Conservation (phyloP, 2,888 invertebrate genomes). For the Eulithis testata region DNA sequence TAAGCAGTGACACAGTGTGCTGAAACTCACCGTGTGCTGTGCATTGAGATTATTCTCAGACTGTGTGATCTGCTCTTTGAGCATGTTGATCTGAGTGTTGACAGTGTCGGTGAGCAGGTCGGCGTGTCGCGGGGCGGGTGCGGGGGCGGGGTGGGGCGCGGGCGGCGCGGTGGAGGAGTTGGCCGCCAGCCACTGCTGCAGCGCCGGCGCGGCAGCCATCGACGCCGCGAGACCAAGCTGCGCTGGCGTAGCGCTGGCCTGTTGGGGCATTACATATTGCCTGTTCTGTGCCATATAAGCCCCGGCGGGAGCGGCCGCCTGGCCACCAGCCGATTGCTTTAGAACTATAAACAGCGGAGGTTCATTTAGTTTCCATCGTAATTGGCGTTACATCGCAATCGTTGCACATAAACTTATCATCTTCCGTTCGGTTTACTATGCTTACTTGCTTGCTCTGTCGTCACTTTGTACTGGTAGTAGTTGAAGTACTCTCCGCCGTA, state of each 20-base stretch:
- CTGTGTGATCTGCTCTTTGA: slow-evolving; percentile 96
- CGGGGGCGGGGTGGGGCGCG: slow-evolving; percentile 40
- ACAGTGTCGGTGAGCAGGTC: slow-evolving; percentile 80
- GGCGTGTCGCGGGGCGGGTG: slow-evolving; percentile 52
- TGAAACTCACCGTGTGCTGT: slow-evolving; percentile 92
- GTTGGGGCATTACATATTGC: slow-evolving; percentile 85
- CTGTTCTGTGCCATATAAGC: slow-evolving; percentile 84
- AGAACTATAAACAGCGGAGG: slow-evolving; percentile 88
- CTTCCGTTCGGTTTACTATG: slow-evolving; percentile 69
- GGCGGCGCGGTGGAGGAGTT: slow-evolving; percentile 66
- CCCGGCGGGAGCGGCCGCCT: slow-evolving; percentile 80
- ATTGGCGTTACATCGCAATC: slow-evolving; percentile 58
- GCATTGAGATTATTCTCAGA: slow-evolving; percentile 98
- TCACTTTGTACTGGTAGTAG: slow-evolving; percentile 98
- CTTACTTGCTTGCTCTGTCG: slow-evolving; percentile 97
- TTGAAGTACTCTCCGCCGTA: slow-evolving; percentile 98
- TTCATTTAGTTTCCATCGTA: slow-evolving; percentile 80
- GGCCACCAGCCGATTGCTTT: slow-evolving; percentile 87
- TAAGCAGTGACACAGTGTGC: neutral
- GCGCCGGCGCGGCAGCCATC: slow-evolving; percentile 79
- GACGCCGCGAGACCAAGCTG: slow-evolving; percentile 83
- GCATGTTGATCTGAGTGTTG: slow-evolving; percentile 90
- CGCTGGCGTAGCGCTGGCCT: slow-evolving; percentile 82
- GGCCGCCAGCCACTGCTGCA: slow-evolving; percentile 77
- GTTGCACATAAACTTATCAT: slow-evolving; percentile 70